These are phyloP conservation scores for Eufriesea mexicana DNA, from an alignment of 1,140 invertebrate species.

Conservation along the genomic window DNA sequence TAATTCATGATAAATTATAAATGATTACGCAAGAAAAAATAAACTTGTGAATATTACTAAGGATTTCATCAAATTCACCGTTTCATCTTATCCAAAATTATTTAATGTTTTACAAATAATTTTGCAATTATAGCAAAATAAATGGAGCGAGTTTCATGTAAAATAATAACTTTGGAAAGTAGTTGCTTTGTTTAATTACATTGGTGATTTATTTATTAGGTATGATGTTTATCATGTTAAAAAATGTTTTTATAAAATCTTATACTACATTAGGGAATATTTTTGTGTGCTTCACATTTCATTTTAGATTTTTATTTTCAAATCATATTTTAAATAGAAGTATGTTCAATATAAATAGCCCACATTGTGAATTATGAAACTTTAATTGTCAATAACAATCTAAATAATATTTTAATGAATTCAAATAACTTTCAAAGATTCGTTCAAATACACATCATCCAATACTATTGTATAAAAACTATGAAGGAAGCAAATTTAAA, in stretches of 20 bases:
- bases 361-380: not conserved
- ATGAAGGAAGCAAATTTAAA: not conserved
- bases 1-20: slow-evolving; percentile 78
- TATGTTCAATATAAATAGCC: not conserved
- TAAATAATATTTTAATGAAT: not conserved
- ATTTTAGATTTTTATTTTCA: slow-evolving; percentile 3
- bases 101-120: not conserved
- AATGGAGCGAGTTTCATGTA: not conserved
- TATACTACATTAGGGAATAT: not conserved
- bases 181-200: slow-evolving; percentile 13
- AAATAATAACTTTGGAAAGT: not conserved
- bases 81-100: slow-evolving; percentile 19
- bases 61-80: slow-evolving; percentile 28
- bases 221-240: not conserved
- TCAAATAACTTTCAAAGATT: not conserved
- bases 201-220: slow-evolving; percentile 1
- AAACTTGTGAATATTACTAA: slow-evolving; percentile 78
- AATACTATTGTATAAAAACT: not conserved
- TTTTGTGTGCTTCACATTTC: not conserved
- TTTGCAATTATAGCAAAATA: too few species aligned
- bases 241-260: not conserved
- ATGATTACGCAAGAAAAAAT: slow-evolving; percentile 74
- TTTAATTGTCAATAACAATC: not conserved
- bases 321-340: not conserved
- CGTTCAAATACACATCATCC: not conserved